Evolutionary conservation across 2,888 invertebrate species (phyloP).

Genomic region (Hipparchia sbordonii): DNA sequence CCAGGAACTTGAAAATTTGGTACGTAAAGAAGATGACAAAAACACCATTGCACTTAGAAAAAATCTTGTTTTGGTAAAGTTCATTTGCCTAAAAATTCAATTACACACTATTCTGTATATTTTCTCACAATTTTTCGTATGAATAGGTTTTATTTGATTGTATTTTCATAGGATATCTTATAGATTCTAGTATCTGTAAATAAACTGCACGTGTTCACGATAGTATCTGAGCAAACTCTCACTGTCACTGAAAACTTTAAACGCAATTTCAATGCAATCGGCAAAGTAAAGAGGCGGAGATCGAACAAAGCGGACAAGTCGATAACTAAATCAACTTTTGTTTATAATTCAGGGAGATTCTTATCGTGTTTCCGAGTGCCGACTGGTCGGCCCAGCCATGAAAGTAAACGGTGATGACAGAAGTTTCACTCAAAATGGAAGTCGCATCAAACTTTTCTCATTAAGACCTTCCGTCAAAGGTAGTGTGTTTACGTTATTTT

Average conservation of each 20-base stretch:
- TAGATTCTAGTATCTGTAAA: background rate
- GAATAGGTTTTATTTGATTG: background rate
- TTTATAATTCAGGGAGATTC: slow-evolving; percentile 66
- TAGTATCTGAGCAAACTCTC: background rate
- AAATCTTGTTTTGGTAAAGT: background rate
- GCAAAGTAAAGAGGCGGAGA: slow-evolving; percentile 59
- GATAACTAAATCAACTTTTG: slow-evolving; percentile 70
- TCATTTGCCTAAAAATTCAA: background rate
- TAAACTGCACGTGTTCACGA: background rate
- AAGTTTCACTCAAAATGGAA: slow-evolving; percentile 78
- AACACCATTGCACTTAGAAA: background rate
- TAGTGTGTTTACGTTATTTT: slow-evolving; percentile 78
- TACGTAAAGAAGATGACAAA: slow-evolving; percentile 42
- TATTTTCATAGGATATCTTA: background rate
- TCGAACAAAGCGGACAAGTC: slow-evolving; percentile 58
- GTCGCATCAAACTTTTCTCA: slow-evolving; percentile 81
- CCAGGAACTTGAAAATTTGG: slow-evolving; percentile 58
- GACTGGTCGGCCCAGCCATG: slow-evolving; percentile 58
- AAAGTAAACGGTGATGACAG: slow-evolving; percentile 76
- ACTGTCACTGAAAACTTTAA: slow-evolving; percentile 59
- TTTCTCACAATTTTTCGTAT: background rate
- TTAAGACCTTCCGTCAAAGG: slow-evolving; percentile 79
- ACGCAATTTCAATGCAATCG: slow-evolving; percentile 69
- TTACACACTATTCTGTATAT: background rate
- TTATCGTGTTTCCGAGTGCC: slow-evolving; percentile 58